These are phyloP conservation scores for Drosophila rufa DNA, from an alignment of 1,140 invertebrate genomes.

Conservation along the genomic window DNA sequence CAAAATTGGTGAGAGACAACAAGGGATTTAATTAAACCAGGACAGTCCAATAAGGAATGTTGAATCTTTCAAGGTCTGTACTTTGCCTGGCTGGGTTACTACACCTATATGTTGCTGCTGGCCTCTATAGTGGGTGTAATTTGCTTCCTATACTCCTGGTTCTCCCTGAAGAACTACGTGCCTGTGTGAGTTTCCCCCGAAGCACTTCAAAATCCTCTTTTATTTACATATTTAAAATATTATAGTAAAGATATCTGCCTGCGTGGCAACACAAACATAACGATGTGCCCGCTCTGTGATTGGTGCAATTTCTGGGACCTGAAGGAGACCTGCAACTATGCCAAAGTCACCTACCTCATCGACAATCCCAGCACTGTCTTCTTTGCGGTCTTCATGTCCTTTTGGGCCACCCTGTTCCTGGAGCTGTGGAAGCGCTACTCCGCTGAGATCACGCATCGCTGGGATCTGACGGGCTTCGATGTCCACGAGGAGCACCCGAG, in stretches of 20 bases:
- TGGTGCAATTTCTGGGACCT: conserved; percentile 96
- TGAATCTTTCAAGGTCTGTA: conserved; percentile 87
- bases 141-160: conserved; percentile 93
- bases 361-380: conserved; percentile 97
- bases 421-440: conserved; percentile 98
- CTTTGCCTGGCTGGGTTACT: conserved; percentile 99
- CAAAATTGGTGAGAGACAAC: conserved; percentile 89
- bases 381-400: conserved; percentile 98
- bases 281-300: conserved; percentile 95
- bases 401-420: conserved; percentile 96
- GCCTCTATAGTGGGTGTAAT: conserved; percentile 93
- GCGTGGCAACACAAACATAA: conserved; percentile 86
- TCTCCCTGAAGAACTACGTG: conserved; percentile 90
- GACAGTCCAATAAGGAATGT: not conserved
- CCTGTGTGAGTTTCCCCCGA: conserved; percentile 87
- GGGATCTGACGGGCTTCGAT: conserved; percentile 96
- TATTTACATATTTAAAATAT: conserved; percentile 7
- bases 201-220: not conserved
- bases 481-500: conserved; percentile 94
- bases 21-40: no score
- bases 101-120: conserved; percentile 96
- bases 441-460: conserved; percentile 95
- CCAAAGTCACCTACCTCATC: conserved; percentile 96
- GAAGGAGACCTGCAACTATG: conserved; percentile 93
- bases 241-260: conserved; percentile 93